A percentile compares a stretch with the other conserved stretches of the same genome.
phyloP scores from a whole-genome alignment of 2,797 vertebrate species.

The Gallinago solitaria region DNA sequence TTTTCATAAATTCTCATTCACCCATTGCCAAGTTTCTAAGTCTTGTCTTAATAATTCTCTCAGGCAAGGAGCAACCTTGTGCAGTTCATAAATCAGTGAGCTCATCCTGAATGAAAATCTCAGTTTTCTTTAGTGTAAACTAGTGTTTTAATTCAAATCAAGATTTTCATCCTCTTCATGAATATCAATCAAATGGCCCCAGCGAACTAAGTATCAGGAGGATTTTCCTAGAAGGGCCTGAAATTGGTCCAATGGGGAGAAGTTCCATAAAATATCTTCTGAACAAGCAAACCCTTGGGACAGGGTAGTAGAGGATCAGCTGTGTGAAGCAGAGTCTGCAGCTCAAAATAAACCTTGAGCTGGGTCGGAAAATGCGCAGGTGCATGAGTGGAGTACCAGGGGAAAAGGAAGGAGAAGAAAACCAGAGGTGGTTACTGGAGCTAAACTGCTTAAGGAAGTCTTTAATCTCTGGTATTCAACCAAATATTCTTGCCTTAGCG shows the following conservation, averaged over 20 bases:
- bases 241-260: background rate
- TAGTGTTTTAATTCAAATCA: background rate
- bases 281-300: background rate
- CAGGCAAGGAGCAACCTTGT: background rate
- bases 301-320: background rate
- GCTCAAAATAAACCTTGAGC: background rate
- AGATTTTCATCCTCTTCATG: background rate
- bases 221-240: background rate
- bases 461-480: background rate
- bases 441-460: slow-evolving; percentile 22
- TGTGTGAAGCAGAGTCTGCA: background rate
- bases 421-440: background rate
- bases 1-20: background rate
- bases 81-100: background rate
- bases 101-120: background rate
- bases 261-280: background rate
- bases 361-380: background rate
- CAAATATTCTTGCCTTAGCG: background rate
- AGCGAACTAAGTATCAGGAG: background rate
- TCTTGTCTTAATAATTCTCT: background rate
- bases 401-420: background rate
- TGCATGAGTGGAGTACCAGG: background rate
- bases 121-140: background rate
- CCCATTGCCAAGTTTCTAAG: background rate
- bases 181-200: background rate